phyloP scores from a whole-genome alignment of 2,113 vertebrate genomes.

The Elaphurus davidianus region DNA sequence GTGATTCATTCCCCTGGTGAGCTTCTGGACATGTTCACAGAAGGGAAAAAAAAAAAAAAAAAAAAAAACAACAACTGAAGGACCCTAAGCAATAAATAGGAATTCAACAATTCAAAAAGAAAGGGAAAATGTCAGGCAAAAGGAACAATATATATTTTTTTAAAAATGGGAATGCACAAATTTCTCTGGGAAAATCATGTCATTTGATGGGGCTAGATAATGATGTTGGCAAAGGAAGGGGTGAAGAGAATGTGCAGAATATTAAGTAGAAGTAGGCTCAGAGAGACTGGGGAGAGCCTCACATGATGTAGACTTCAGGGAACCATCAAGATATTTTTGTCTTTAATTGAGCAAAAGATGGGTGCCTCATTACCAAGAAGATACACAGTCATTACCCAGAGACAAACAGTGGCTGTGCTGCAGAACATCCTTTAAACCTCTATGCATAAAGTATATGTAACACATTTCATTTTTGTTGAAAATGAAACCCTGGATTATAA shows the following conservation, averaged over 20 bases:
- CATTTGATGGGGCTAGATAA: too few species aligned
- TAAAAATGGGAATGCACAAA: rapidly evolving
- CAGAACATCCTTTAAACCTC: neutral
- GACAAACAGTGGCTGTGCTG: neutral
- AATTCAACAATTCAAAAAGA: neutral
- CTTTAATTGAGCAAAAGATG: neutral
- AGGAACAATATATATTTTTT: neutral
- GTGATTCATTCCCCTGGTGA: neutral
- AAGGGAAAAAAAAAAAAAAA: neutral
- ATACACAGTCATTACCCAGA: neutral
- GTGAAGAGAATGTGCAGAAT: neutral
- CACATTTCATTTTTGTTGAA: neutral
- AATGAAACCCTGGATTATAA: neutral
- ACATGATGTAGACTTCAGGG: neutral
- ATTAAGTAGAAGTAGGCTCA: neutral
- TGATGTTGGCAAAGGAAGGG: neutral
- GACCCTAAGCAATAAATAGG: neutral
- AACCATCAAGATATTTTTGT: neutral
- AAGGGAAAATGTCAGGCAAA: neutral
- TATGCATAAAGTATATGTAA: neutral
- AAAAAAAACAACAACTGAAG: neutral
- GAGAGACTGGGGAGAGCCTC: neutral
- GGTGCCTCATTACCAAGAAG: neutral
- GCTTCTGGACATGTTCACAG: neutral
- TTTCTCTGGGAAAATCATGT: neutral